phyloP scores from a whole-genome alignment of 2,113 vertebrate genomes.

The Lucifuga dentata region DNA sequence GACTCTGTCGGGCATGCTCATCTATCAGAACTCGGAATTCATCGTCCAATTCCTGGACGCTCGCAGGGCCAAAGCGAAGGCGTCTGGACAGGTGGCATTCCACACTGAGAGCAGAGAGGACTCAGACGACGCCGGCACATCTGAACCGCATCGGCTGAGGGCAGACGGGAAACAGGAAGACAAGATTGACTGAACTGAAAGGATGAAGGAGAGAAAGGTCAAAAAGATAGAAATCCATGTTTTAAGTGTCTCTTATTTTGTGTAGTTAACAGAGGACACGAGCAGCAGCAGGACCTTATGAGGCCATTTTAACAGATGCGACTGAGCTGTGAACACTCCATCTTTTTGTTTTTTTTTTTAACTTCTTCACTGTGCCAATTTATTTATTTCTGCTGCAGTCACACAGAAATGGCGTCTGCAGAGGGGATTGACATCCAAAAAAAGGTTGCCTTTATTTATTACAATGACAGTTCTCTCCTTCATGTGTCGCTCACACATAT shows the following conservation, averaged over 20 bases:
- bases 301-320: constrained; percentile 13
- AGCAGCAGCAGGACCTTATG: constrained; percentile 30
- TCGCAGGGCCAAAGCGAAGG: constrained; percentile 47
- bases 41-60: constrained; percentile 83
- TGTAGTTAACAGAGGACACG: neutral
- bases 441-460: constrained; percentile 46
- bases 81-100: neutral
- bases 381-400: constrained; percentile 48
- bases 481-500: constrained; percentile 8
- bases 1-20: constrained; percentile 90
- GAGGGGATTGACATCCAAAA: neutral
- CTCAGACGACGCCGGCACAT: neutral
- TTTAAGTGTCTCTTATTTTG: neutral
- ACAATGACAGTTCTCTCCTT: constrained; percentile 22
- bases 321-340: neutral
- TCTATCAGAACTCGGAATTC: constrained; percentile 93
- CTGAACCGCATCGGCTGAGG: constrained; percentile 43
- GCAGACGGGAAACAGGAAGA: constrained; percentile 43
- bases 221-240: no score
- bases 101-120: neutral
- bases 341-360: constrained; percentile 9
- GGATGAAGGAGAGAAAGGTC: constrained; percentile 14
- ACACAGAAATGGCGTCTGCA: constrained; percentile 27
- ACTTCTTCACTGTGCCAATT: constrained; percentile 71
- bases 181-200: constrained; percentile 68